A percentile compares a stretch with the other conserved stretches of the same genome.
Conservation (phyloP, 1,140 invertebrate species). For the Homalodisca vitripennis region DNA sequence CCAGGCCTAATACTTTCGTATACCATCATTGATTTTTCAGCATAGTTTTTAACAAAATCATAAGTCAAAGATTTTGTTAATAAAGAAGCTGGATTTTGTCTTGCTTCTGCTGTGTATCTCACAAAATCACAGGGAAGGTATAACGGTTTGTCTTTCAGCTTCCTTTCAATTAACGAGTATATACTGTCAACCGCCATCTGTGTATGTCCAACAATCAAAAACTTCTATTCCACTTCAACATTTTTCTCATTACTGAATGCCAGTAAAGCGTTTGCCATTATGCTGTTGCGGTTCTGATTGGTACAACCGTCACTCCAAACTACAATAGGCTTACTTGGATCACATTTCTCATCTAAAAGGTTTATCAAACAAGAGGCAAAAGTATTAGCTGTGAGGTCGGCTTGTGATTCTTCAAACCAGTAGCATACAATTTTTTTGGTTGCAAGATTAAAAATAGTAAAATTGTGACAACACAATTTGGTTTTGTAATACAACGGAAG, state of each 20-base stretch:
- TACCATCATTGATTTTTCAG: no score
- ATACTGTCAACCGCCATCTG: constrained; percentile 50
- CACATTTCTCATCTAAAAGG: constrained; percentile 39
- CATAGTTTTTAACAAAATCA: constrained; percentile 26
- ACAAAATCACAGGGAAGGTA: constrained; percentile 24
- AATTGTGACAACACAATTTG: no score
- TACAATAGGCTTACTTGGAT: constrained; percentile 11
- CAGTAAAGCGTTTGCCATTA: constrained; percentile 45
- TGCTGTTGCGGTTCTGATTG: constrained; percentile 45
- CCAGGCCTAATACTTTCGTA: constrained; percentile 20
- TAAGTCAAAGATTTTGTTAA: constrained; percentile 14
- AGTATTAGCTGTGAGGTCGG: constrained; percentile 46
- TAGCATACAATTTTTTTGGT: constrained; percentile 45
- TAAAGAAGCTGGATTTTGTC: constrained; percentile 13
- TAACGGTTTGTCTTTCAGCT: constrained; percentile 37
- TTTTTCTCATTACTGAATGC: constrained; percentile 39
- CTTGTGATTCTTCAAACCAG: constrained; percentile 49
- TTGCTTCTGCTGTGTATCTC: constrained; percentile 12
- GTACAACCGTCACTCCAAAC: no score
- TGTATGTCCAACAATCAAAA: constrained; percentile 48
- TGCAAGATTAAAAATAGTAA: constrained; percentile 49
- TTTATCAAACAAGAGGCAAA: constrained; percentile 47
- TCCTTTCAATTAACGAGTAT: constrained; percentile 43
- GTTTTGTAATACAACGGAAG: constrained; percentile 50
- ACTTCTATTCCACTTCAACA: constrained; percentile 47